These are phyloP conservation scores for Acrossocheilus wenchowensis DNA, from an alignment of 2,797 vertebrate species.

Conservation along the genomic window DNA sequence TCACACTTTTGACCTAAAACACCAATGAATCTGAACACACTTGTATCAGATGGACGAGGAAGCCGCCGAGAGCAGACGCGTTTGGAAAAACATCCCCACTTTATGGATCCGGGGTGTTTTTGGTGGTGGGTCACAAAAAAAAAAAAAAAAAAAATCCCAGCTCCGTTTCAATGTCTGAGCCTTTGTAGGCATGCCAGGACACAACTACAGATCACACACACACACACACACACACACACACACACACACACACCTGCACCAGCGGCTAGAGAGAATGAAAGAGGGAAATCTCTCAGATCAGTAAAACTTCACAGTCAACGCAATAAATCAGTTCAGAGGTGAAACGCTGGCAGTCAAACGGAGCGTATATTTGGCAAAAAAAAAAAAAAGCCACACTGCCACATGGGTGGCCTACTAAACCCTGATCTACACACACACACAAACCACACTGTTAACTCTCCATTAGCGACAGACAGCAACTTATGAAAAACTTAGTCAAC, in stretches of 20 bases:
- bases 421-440: conserved; percentile 39
- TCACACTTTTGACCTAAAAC: conserved; percentile 1
- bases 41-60: background rate
- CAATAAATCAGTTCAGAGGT: conserved; percentile 74
- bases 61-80: background rate
- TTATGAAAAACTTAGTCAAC: conserved; percentile 2
- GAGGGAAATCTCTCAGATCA: conserved; percentile 55
- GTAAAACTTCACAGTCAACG: conserved; percentile 60
- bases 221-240: conserved; percentile 66
- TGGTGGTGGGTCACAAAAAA: conserved; percentile 54
- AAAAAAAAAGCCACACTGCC: conserved; percentile 59
- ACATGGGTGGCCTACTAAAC: conserved; percentile 77
- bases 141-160: conserved; percentile 68
- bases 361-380: conserved; percentile 62
- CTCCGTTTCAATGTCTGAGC: conserved; percentile 71
- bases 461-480: background rate
- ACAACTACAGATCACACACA: conserved; percentile 54
- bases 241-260: conserved; percentile 72
- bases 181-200: conserved; percentile 75
- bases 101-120: conserved; percentile 27
- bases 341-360: conserved; percentile 66
- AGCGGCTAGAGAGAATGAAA: conserved; percentile 53
- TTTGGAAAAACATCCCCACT: background rate
- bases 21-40: background rate
- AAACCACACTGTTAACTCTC: background rate